These are phyloP conservation scores for Dolichomitus sp. DNA, from an alignment of 2,888 invertebrate species.

Conservation along the genomic window DNA sequence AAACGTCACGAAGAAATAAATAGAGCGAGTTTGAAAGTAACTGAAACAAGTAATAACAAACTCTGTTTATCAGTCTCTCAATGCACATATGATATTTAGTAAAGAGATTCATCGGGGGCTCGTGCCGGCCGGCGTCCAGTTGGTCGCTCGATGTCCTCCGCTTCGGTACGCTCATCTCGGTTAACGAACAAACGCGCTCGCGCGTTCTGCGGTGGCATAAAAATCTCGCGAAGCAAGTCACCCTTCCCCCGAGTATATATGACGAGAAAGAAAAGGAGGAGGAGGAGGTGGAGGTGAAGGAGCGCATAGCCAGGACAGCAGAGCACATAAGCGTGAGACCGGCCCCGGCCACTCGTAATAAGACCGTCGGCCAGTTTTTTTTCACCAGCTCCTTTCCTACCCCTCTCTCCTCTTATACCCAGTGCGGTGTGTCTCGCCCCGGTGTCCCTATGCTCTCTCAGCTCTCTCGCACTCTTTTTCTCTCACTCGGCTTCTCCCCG, in stretches of 20 bases:
- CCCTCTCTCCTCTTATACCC: conserved; percentile 55
- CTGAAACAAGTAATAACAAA: too few relatives aligned
- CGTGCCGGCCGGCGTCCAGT: conserved; percentile 21
- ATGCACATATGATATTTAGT: background rate
- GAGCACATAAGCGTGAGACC: conserved; percentile 83
- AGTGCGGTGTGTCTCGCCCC: conserved; percentile 38
- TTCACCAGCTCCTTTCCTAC: conserved; percentile 73
- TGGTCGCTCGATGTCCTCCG: conserved; percentile 18
- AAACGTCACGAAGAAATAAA: too few relatives aligned
- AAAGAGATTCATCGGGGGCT: background rate
- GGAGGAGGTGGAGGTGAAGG: conserved; percentile 41
- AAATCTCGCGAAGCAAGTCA: conserved; percentile 83
- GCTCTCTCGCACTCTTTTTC: conserved; percentile 60
- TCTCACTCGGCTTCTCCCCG: conserved; percentile 36
- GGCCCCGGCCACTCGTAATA: conserved; percentile 83
- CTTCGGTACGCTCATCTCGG: conserved; percentile 45
- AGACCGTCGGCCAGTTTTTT: conserved; percentile 86
- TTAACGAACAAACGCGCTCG: conserved; percentile 24
- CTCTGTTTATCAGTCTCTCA: too few relatives aligned
- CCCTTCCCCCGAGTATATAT: conserved; percentile 72
- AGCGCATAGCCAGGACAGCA: conserved; percentile 47
- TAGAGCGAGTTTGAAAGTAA: too few relatives aligned
- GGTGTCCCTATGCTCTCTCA: conserved; percentile 50
- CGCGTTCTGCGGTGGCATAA: conserved; percentile 74
- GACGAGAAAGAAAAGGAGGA: conserved; percentile 38